phyloP scores from a whole-genome alignment of 1,140 invertebrate species.

The Phthorimaea operculella region DNA sequence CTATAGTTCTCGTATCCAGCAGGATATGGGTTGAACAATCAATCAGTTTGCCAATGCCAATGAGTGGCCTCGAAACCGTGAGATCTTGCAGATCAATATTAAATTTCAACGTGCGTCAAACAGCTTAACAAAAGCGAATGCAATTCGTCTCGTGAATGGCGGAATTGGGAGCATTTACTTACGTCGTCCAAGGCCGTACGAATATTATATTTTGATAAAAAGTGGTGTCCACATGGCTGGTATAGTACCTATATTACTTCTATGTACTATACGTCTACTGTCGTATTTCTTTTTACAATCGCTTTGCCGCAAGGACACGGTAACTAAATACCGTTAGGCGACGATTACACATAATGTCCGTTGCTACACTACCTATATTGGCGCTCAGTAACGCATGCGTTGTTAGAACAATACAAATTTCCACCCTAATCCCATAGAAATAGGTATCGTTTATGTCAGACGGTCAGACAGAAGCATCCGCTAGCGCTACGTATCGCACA shows the following conservation, averaged over 20 bases:
- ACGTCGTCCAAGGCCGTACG: conserved; percentile 33
- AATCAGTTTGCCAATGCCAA: background rate
- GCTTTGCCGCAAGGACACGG: background rate
- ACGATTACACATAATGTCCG: too few relatives aligned
- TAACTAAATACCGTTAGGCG: background rate
- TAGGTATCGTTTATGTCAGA: too few relatives aligned
- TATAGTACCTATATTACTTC: background rate
- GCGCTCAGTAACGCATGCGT: too few relatives aligned
- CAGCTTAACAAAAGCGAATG: conserved; percentile 18
- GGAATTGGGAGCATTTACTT: conserved; percentile 37
- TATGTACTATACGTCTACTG: too few relatives aligned
- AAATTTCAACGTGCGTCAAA: background rate
- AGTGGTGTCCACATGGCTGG: background rate
- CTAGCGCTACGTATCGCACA: too few relatives aligned
- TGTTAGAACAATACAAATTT: too few relatives aligned
- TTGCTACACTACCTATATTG: too few relatives aligned
- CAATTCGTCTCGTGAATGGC: conserved; percentile 48
- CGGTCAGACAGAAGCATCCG: too few relatives aligned
- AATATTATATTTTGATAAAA: conserved; percentile 23
- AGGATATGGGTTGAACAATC: background rate
- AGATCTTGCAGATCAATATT: conserved; percentile 9
- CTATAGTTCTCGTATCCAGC: background rate
- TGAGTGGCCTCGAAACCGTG: conserved; percentile 6
- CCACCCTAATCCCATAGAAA: too few relatives aligned
- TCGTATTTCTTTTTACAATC: background rate